phyloP scores from a whole-genome alignment of 64 coral and sea anemone species.

The Stylophora pistillata region DNA sequence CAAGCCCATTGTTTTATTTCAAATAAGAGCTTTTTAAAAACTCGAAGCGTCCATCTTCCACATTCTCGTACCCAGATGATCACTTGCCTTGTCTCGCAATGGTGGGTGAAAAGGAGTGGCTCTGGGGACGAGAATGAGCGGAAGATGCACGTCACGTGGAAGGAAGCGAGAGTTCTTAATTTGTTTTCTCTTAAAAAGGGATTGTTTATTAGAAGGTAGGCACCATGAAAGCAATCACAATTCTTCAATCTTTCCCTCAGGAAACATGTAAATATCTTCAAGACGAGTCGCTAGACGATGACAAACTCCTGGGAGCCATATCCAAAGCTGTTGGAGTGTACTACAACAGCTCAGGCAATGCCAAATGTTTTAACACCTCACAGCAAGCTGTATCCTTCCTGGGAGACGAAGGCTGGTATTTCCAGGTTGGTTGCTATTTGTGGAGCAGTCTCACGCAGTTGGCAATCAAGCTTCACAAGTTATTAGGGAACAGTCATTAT shows the following conservation, averaged over 20 bases:
- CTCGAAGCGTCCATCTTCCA: no score
- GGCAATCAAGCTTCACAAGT: neutral
- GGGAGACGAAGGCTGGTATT: conserved; percentile 96
- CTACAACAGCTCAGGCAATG: conserved; percentile 82
- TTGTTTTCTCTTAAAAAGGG: no score
- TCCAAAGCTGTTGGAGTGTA: conserved; percentile 84
- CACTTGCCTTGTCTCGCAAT: no score
- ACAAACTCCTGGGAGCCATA: conserved; percentile 63
- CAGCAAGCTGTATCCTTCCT: conserved; percentile 89
- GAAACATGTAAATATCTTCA: conserved; percentile 75
- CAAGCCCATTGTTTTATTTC: neutral
- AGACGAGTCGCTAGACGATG: conserved; percentile 61
- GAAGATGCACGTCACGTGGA: no score
- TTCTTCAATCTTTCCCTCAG: conserved; percentile 6
- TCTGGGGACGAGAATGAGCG: no score
- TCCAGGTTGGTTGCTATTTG: conserved; percentile 60
- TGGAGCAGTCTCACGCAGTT: neutral
- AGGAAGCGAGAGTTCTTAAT: no score
- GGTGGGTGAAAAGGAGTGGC: no score
- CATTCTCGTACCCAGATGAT: no score
- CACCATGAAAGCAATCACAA: neutral
- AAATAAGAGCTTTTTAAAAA: neutral
- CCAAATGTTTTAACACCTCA: conserved; percentile 90
- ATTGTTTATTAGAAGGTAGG: no score
- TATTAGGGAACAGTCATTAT: no score